phyloP scores from a whole-genome alignment of 1,140 invertebrate species.

The Lutraria rhynchaena region DNA sequence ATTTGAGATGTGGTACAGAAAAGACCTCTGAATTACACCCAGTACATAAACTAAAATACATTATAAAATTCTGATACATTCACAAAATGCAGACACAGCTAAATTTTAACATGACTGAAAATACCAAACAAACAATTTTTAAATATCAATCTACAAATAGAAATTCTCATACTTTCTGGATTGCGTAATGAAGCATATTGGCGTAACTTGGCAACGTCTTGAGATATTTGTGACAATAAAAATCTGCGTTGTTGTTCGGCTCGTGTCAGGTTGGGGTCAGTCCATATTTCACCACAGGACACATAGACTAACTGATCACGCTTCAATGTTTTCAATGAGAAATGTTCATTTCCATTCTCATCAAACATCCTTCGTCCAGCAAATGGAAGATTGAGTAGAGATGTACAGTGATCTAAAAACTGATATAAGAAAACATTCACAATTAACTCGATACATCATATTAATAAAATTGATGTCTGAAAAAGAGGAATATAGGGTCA shows the following conservation, averaged over 20 bases:
- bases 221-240: conserved; percentile 76
- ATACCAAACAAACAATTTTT: too few species aligned
- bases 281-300: conserved; percentile 81
- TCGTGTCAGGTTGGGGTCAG: conserved; percentile 77
- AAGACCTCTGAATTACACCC: too few species aligned
- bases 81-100: too few species aligned
- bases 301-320: conserved; percentile 80
- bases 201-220: conserved; percentile 79
- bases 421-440: too few species aligned
- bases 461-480: too few species aligned
- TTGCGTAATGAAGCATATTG: conserved; percentile 78
- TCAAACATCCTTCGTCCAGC: conserved; percentile 81
- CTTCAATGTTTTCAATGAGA: conserved; percentile 74
- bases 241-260: conserved; percentile 78
- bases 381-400: conserved; percentile 78
- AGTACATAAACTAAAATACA: too few species aligned
- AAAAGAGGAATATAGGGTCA: too few species aligned
- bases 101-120: too few species aligned
- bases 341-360: conserved; percentile 78
- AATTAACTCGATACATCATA: too few species aligned
- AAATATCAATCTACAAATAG: too few species aligned
- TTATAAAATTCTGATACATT: too few species aligned
- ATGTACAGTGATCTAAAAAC: conserved; percentile 81
- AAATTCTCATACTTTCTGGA: conserved; percentile 62
- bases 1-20: too few species aligned